Percentiles rank a stretch among this genome's conserved stretches.
Evolutionary conservation across 2,113 vertebrate genomes (phyloP).

Genomic region (Chroicocephalus ridibundus): DNA sequence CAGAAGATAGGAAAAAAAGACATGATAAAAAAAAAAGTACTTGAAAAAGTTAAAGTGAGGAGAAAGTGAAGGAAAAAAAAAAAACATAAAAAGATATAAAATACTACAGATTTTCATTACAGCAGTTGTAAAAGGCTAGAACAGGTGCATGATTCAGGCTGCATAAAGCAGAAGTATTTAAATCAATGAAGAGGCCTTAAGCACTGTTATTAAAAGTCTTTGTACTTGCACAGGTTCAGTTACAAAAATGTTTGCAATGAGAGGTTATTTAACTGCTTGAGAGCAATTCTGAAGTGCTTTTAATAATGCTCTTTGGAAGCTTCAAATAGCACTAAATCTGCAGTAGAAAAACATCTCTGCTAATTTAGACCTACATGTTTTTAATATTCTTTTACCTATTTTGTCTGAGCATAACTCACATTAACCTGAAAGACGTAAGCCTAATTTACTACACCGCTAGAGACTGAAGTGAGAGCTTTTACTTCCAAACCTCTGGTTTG

Average conservation of each 20-base stretch:
- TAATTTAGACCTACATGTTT: background rate
- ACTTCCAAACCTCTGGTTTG: background rate
- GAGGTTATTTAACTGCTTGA: background rate
- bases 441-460: background rate
- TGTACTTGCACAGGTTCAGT: background rate
- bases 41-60: background rate
- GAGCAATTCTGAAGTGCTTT: background rate
- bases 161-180: background rate
- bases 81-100: background rate
- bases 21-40: background rate
- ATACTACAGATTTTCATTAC: background rate
- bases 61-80: background rate
- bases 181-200: background rate
- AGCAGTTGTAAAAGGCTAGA: background rate
- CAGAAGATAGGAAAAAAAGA: background rate
- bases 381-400: background rate
- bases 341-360: background rate
- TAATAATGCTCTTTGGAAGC: background rate
- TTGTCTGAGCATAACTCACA: background rate
- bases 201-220: background rate
- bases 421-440: background rate
- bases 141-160: background rate
- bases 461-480: background rate
- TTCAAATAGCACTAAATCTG: background rate
- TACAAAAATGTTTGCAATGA: conserved; percentile 4